Evolutionary conservation across 35 echinoderm and acorn worm genomes (phyloP).

Genomic region (Patiria miniata): DNA sequence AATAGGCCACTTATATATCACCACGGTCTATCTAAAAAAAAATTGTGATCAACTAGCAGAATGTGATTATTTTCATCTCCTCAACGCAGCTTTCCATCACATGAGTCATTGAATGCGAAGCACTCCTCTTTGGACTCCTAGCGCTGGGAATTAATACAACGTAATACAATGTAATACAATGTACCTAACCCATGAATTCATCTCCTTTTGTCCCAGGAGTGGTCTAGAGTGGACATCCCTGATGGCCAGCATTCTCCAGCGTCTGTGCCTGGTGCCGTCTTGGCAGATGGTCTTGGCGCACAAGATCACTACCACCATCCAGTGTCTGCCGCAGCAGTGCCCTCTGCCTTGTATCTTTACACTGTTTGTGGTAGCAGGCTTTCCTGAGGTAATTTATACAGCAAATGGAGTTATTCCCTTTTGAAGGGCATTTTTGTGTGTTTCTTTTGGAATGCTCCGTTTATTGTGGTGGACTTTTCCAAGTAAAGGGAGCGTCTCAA

Average conservation of each 20-base stretch:
- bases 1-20: no score
- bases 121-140: no score
- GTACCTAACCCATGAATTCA: no score
- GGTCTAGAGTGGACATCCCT: conserved; percentile 92
- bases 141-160: no score
- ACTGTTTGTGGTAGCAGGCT: conserved; percentile 91
- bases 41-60: no score
- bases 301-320: conserved; percentile 73
- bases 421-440: no score
- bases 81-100: no score
- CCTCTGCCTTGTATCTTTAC: conserved; percentile 79
- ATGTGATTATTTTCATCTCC: no score
- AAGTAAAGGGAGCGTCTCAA: not conserved
- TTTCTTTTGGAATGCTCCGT: not conserved
- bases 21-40: no score
- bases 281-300: conserved; percentile 70
- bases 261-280: conserved; percentile 59
- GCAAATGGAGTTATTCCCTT: no score
- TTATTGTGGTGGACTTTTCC: not conserved
- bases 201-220: conserved; percentile 57
- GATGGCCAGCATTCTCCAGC: conserved; percentile 74
- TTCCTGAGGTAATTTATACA: conserved; percentile 99
- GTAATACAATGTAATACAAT: no score
- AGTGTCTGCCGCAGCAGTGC: conserved; percentile 58
- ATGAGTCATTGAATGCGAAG: no score